These are phyloP conservation scores for Ennomos quercinarius DNA, from an alignment of 2,888 invertebrate species.

Conservation along the genomic window DNA sequence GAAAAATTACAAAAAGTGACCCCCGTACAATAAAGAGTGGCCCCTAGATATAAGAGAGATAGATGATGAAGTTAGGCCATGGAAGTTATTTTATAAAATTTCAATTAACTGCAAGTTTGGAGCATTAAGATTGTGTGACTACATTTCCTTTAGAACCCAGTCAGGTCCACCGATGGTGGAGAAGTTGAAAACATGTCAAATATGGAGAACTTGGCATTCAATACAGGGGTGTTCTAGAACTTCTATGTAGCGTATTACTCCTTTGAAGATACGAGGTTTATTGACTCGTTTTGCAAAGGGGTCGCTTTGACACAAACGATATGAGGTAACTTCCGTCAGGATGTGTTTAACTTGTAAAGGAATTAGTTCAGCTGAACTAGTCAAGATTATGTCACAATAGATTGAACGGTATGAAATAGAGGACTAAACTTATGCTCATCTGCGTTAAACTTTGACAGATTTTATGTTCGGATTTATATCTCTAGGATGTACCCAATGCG, in stretches of 20 bases:
- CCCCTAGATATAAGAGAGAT: no score
- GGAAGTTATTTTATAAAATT: no score
- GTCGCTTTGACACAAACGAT: slow-evolving; percentile 4
- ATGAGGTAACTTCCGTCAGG: slow-evolving; percentile 17
- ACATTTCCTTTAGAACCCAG: no score
- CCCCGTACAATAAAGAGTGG: no score
- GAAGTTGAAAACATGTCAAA: background rate
- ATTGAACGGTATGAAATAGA: background rate
- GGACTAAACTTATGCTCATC: background rate
- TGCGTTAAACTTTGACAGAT: background rate
- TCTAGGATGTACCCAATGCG: no score
- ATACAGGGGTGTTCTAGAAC: slow-evolving; percentile 4
- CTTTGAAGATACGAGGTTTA: slow-evolving; percentile 11
- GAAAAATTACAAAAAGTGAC: no score
- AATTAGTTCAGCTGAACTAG: slow-evolving; percentile 8
- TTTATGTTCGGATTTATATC: no score
- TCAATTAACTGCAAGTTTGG: no score
- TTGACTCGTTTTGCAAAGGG: slow-evolving; percentile 16
- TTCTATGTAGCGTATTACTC: background rate
- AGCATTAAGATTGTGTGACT: no score
- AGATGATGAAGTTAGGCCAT: no score
- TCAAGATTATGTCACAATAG: background rate
- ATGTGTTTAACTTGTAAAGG: slow-evolving; percentile 12
- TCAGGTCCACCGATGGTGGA: background rate
- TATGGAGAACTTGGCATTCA: background rate